Evolutionary conservation across 2,113 vertebrate genomes (phyloP), one percentile per base, ranked within the genome.

Genomic region (Athene cunicularia): DNA sequence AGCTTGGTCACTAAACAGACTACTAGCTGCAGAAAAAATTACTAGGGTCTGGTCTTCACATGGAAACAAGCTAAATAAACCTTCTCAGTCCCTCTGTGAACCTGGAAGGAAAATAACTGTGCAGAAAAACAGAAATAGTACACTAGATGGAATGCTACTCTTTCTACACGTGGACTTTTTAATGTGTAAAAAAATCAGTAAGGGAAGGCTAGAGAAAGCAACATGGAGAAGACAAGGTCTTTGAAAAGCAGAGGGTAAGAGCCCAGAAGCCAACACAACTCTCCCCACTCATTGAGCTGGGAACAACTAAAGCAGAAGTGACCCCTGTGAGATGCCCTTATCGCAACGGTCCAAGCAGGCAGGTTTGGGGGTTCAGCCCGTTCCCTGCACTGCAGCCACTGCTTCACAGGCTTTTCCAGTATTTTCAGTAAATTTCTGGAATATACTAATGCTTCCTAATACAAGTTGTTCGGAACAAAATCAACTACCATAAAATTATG

Each of bases 311-410:
- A 53, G 49, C 45, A 56, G 60, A 35, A 88, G 10, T 2, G 12
- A 62, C 1, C 26, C 32, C 39, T 3, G 1, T 5, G 30, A 79
- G 18, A 32, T 12, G n/a, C 47, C 49, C 11, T 0, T 4, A 27
- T 55, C n/a, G 66, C 18, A 22, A 56, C 30, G 19, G 52, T 5
- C 74, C 32, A n/a, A 14, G 20, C 1, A 27, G 15, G 64, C 37
- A 47, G 26, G 20, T 27, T 27, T 6, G 4, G 79, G 72, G 58
- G 43, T 59, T 45, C 76, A 27, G 67, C 53, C 35, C 11, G 0
- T n/a, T 14, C 41, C 47, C 70, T 49, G 39, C 63, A 12, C 64
- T 6, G 21, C 2, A 50, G 32, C 50, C 3, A 6, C 0, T 15
- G 14, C 64, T 30, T 58, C 16, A 0, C 12, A 18, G 22, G 11